Conservation (phyloP, 2,113 vertebrate species). For the Castor canadensis region DNA sequence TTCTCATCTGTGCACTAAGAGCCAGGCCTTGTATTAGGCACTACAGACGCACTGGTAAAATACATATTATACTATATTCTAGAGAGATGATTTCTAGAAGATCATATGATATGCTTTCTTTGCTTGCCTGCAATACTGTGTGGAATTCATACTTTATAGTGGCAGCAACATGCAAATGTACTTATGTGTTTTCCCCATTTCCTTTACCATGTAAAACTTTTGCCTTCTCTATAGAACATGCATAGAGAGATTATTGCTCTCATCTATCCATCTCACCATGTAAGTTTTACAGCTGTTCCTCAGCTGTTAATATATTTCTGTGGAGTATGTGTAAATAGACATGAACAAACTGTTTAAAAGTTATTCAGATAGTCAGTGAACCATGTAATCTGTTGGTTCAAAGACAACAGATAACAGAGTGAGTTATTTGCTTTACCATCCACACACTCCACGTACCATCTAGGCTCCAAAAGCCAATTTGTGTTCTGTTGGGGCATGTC, state of each 20-base stretch:
- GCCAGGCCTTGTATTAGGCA: neutral
- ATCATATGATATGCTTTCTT: neutral
- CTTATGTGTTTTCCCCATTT: slow-evolving; percentile 32
- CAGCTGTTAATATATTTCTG: slow-evolving; percentile 86
- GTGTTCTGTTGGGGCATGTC: slow-evolving; percentile 88
- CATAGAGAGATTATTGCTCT: slow-evolving; percentile 22
- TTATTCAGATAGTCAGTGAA: slow-evolving; percentile 89
- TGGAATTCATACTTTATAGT: slow-evolving; percentile 46
- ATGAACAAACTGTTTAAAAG: slow-evolving; percentile 89
- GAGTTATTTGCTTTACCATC: slow-evolving; percentile 87
- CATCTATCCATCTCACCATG: slow-evolving; percentile 29
- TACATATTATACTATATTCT: too few species aligned
- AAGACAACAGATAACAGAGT: slow-evolving; percentile 91
- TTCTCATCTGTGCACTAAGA: neutral
- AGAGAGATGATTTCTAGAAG: slow-evolving; percentile 23
- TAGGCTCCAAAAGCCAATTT: slow-evolving; percentile 85
- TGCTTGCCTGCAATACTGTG: neutral
- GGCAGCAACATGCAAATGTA: neutral
- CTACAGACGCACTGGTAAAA: neutral
- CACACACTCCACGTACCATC: slow-evolving; percentile 79
- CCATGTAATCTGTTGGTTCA: slow-evolving; percentile 90
- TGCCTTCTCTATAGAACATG: slow-evolving; percentile 62
- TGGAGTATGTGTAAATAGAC: slow-evolving; percentile 88
- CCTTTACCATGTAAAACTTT: slow-evolving; percentile 75
- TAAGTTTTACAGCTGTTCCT: slow-evolving; percentile 82